phyloP scores from a whole-genome alignment of 2,113 vertebrate genomes.

The Campylomormyrus numenius region DNA sequence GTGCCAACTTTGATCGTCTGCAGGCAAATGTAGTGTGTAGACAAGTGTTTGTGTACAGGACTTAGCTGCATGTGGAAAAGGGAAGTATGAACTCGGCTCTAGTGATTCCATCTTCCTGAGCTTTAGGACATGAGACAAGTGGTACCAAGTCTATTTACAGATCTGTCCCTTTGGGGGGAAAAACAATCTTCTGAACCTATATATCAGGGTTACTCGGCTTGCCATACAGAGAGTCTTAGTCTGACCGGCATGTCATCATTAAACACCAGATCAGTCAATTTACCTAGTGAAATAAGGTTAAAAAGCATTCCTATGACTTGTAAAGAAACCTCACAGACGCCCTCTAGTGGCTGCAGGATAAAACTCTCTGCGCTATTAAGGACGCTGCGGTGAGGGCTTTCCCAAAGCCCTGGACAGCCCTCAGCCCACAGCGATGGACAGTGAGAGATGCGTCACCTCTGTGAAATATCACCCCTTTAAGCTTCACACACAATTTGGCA shows the following conservation, averaged over 20 bases:
- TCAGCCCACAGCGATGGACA: background rate
- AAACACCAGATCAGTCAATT: background rate
- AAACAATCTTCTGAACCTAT: background rate
- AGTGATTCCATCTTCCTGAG: background rate
- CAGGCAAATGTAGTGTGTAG: background rate
- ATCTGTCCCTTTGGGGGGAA: background rate
- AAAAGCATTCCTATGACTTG: background rate
- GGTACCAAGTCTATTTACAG: background rate
- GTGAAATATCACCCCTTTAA: background rate
- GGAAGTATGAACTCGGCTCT: background rate
- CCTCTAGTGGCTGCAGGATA: background rate
- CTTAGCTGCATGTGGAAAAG: background rate
- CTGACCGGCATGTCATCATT: background rate
- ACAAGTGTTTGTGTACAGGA: background rate
- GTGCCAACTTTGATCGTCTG: background rate
- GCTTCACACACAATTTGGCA: constrained; percentile 16
- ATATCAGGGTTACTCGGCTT: background rate
- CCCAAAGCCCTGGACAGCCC: background rate
- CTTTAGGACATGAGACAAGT: background rate
- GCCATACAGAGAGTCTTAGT: background rate
- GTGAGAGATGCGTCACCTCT: background rate
- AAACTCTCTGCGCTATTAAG: background rate
- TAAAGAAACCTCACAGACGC: background rate
- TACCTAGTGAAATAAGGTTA: background rate
- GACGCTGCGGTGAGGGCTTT: background rate